A percentile compares a stretch with the other conserved stretches of the same genome.
Conservation (phyloP, 2,888 invertebrate species). For the Drosophila glabriapex region DNA sequence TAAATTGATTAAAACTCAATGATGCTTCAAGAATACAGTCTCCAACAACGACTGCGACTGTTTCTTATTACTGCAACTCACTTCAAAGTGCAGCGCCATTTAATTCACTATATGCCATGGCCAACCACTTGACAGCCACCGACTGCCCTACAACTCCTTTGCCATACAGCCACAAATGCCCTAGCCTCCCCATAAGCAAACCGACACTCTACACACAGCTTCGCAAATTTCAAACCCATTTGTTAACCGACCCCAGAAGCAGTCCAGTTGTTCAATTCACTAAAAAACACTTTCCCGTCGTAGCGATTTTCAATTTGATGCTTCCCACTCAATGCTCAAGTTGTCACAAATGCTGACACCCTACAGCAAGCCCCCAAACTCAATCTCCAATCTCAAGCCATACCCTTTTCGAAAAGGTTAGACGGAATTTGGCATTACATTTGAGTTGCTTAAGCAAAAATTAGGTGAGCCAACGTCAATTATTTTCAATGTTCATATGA, state of each 20-base stretch:
- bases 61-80: constrained; percentile 47
- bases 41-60: constrained; percentile 15
- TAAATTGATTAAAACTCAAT: constrained; percentile 73
- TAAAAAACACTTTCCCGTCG: constrained; percentile 52
- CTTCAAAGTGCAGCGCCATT: constrained; percentile 53
- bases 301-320: constrained; percentile 66
- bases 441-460: not conserved
- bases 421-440: not conserved
- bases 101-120: constrained; percentile 46
- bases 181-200: not conserved
- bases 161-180: not conserved
- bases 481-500: not conserved
- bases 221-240: constrained; percentile 58
- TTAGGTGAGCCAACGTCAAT: not conserved
- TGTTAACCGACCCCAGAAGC: constrained; percentile 59
- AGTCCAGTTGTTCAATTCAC: constrained; percentile 43
- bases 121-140: constrained; percentile 49
- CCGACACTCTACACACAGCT: constrained; percentile 11
- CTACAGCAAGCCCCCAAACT: constrained; percentile 2
- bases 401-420: constrained; percentile 5
- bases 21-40: constrained; percentile 46
- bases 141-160: constrained; percentile 8
- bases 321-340: constrained; percentile 52
- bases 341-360: constrained; percentile 38
- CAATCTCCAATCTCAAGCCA: not conserved